Evolutionary conservation across 2,888 invertebrate genomes (phyloP), one percentile per base, ranked within the genome.

Genomic region (Drosophila borborema): DNA sequence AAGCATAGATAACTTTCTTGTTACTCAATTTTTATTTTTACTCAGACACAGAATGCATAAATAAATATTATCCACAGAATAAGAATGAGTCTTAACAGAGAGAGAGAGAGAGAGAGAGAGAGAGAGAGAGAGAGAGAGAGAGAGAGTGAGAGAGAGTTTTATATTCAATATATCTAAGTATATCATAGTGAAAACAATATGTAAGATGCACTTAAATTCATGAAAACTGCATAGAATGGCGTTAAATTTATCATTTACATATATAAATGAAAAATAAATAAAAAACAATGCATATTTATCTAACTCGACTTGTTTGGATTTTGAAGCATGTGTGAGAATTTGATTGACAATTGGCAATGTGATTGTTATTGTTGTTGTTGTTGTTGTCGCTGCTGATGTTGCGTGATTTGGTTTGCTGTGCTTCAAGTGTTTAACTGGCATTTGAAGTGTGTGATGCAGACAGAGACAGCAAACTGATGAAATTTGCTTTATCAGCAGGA

Each of bases 401-500:
- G 48, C 59, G 16, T 71, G 58, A 62, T 71, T 71, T 58, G 53
- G 40, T 20, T 67, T 45, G 16, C 68, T 59, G 40, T n/a, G 48
- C 51, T 16, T 70, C 51, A 34, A 67, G 55, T 62, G 71, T 54
- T 64, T 51, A 72, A 63, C 71, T 71, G 48, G 18, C 63, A 63
- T 54, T 48, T 51, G 60, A 69, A 70, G 53, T 38, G 53, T 38
- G 46, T 40, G 66, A 66, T 20, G 31, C 41, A 72, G 48, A 55
- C 54, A 31, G 41, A 41, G 53, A 54, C 36, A 16, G 34, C 51
- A 54, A 36, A 54, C 54, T 54, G 40, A 38, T 18, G 18, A 43
- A 63, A 58, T 51, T 58, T 64, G 46, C 74, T 54, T 71, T 58
- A 58, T 71, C 71, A 74, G 74, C 58, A 71, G 18, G 23, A 43